Conservation (phyloP, 1,140 invertebrate species). For the Caerostris extrusa region DNA sequence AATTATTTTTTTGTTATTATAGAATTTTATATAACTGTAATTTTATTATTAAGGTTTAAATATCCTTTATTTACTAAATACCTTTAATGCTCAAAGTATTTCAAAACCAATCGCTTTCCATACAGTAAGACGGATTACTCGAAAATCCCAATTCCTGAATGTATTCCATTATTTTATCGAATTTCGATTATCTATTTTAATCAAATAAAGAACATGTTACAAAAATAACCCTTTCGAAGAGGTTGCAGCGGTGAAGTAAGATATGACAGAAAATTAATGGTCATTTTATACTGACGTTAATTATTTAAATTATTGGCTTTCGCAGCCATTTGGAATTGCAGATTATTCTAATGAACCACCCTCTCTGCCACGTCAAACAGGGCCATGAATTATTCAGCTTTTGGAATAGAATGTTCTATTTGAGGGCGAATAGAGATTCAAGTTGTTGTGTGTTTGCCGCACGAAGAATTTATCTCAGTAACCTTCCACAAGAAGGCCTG, state of each 20-base stretch:
- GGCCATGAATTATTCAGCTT: neutral
- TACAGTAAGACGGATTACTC: no score
- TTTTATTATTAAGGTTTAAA: no score
- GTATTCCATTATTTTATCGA: no score
- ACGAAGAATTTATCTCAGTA: neutral
- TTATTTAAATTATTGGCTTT: constrained; percentile 1
- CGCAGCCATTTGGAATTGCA: neutral
- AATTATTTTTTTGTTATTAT: no score
- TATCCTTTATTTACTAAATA: no score
- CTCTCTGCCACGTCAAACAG: neutral
- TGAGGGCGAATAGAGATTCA: neutral
- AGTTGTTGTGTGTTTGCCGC: neutral
- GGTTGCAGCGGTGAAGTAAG: neutral
- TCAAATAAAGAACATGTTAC: no score
- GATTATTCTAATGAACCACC: neutral
- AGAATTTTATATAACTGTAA: no score
- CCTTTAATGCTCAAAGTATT: no score
- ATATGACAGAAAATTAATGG: neutral
- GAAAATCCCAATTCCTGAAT: no score
- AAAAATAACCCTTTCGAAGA: neutral
- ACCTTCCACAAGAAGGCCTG: neutral
- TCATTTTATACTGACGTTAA: constrained; percentile 18
- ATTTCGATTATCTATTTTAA: no score
- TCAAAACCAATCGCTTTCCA: no score
- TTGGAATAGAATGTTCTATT: neutral